phyloP scores from a whole-genome alignment of 2,797 vertebrate genomes.

The Semaprochilodus insignis region DNA sequence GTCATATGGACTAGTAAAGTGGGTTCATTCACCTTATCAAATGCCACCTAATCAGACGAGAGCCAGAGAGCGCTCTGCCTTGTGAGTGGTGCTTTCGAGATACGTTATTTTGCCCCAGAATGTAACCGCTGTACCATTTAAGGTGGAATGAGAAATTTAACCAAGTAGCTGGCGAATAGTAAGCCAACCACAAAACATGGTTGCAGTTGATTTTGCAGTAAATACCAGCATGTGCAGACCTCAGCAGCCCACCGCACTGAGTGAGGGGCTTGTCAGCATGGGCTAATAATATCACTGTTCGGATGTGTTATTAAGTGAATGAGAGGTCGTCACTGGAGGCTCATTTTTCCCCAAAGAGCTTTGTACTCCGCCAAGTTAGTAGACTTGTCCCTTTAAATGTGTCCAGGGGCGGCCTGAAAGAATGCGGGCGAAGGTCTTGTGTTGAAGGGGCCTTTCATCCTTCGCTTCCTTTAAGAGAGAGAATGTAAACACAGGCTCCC shows the following conservation, averaged over 20 bases:
- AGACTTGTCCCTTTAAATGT: constrained; percentile 76
- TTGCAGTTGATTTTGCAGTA: not conserved
- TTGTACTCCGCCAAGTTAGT: constrained; percentile 48
- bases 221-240: not conserved
- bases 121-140: too few relatives aligned
- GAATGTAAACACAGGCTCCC: constrained; percentile 92
- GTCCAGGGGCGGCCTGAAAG: constrained; percentile 73
- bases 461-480: constrained; percentile 88
- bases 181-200: too few relatives aligned
- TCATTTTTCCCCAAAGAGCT: constrained; percentile 33
- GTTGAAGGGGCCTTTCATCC: constrained; percentile 87
- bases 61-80: too few relatives aligned
- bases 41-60: too few relatives aligned
- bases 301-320: constrained; percentile 45
- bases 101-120: too few relatives aligned
- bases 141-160: too few relatives aligned
- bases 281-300: constrained; percentile 52
- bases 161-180: too few relatives aligned
- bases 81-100: too few relatives aligned
- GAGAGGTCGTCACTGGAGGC: constrained; percentile 36
- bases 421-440: constrained; percentile 69
- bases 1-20: too few relatives aligned
- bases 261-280: constrained; percentile 15
- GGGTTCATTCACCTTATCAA: too few relatives aligned
- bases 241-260: not conserved